Base-by-base conservation (phyloP, 2,888 invertebrate species). In the Cantharis nigra region DNA sequence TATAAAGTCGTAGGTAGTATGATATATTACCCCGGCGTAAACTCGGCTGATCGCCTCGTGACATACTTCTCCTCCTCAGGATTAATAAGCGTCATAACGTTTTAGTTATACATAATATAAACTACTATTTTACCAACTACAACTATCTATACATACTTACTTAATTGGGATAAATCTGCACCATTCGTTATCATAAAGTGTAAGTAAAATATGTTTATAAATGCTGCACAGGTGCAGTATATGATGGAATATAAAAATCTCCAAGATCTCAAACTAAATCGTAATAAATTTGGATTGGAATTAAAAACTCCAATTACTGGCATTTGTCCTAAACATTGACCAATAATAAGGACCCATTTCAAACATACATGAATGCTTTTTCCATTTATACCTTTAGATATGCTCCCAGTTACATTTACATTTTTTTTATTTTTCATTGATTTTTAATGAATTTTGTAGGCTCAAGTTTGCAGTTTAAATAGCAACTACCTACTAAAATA, bases 261-360 rank as follows among this genome's bases (percentile, higher is more conserved):
- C 78, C 75, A 79, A 13, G 71, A 74, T 69, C 28, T 75, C 79
- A 80, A 79, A n/a, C 30, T 74, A 63, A 80, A 81, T 49, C 78
- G 63, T 9, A 81, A 13, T 11, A 18, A 75, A 10, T 63, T 69
- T 3, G 70, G 16, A 23, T 78, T 63, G 0, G 77, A 28, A 23
- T 71, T 69, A 4, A 70, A 63, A 13, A 81, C 64, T 18, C 80
- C 80, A 0, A 30, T 70, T 28, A 81, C 77, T 9, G 81, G 81
- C 70, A 81, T 76, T 69, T 78, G 78, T 2, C 79, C 80, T 62
- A 80, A 80, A 78, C 79, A 80, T 69, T 81, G 80, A 9, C 80
- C 80, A 16, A 80, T 30, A 9, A 81, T 65, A 13, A 81, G 9
- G 2, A 79, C 30, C 75, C 78, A 79, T 78, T 74, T 78, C 20